A percentile compares a stretch with the other conserved stretches of the same genome.
Conservation (phyloP, 2,888 invertebrate genomes). For the Poecilus cupreus region DNA sequence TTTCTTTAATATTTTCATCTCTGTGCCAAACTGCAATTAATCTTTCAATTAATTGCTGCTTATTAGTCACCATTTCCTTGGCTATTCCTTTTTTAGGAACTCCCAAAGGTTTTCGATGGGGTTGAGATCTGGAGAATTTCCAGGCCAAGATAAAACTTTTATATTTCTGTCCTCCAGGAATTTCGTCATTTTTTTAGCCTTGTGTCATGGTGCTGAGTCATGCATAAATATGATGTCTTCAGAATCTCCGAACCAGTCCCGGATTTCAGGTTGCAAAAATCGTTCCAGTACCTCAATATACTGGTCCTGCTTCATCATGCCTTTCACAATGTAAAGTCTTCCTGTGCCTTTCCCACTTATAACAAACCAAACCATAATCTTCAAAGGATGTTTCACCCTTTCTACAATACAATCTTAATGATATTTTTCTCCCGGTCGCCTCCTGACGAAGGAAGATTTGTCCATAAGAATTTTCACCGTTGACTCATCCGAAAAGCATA, state of each 20-base stretch:
- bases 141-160: slow-evolving; percentile 61
- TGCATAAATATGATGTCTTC: slow-evolving; percentile 4
- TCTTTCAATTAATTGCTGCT: slow-evolving; percentile 60
- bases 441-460: neutral
- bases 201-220: neutral
- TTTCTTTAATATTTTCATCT: neutral
- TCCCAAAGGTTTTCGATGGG: slow-evolving; percentile 64
- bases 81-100: slow-evolving; percentile 59
- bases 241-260: neutral
- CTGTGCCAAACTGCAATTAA: slow-evolving; percentile 58
- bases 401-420: too few species aligned
- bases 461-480: neutral
- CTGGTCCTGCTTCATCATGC: slow-evolving; percentile 62
- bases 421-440: neutral
- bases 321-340: slow-evolving; percentile 61
- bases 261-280: slow-evolving; percentile 6
- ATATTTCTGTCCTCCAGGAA: slow-evolving; percentile 40
- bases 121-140: slow-evolving; percentile 62
- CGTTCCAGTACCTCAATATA: slow-evolving; percentile 61
- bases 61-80: slow-evolving; percentile 61
- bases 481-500: slow-evolving; percentile 3
- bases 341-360: slow-evolving; percentile 58
- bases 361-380: slow-evolving; percentile 49
- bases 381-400: neutral
- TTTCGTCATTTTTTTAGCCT: neutral